These are phyloP conservation scores for Condylura cristata DNA, from an alignment of 2,113 vertebrate species.

Conservation along the genomic window DNA sequence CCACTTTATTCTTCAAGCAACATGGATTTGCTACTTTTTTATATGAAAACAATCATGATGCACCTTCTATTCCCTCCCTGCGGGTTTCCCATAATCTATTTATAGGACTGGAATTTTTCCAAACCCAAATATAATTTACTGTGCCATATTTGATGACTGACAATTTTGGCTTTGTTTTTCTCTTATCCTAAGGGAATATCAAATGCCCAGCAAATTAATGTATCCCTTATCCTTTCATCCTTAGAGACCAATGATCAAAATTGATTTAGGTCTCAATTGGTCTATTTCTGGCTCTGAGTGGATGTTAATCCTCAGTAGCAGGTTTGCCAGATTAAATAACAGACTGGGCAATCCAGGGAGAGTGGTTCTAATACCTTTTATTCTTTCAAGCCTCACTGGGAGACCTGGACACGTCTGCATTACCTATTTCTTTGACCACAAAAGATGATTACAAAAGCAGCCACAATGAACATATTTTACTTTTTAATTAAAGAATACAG, in stretches of 20 bases:
- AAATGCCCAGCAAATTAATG: conserved; percentile 58
- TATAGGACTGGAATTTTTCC: conserved; percentile 55
- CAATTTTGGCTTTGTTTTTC: conserved; percentile 54
- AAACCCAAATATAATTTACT: conserved; percentile 63
- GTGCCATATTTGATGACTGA: neutral
- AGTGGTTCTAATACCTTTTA: neutral
- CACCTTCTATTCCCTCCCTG: neutral
- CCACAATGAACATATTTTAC: neutral
- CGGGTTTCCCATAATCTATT: conserved; percentile 53
- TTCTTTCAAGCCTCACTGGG: neutral
- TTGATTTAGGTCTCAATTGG: conserved; percentile 3
- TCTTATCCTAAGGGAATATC: conserved; percentile 63
- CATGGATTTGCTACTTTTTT: neutral
- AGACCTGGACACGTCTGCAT: neutral
- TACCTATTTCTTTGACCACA: neutral
- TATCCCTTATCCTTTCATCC: conserved; percentile 46
- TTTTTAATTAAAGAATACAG: neutral
- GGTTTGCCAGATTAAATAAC: neutral
- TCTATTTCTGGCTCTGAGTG: conserved; percentile 35
- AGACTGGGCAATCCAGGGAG: neutral
- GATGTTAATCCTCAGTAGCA: conserved; percentile 28
- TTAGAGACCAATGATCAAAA: conserved; percentile 43
- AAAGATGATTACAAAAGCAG: neutral
- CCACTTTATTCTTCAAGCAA: neutral
- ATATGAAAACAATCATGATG: neutral